Evolutionary conservation across 2,888 invertebrate species (phyloP).

Genomic region (Monochamus alternatus): DNA sequence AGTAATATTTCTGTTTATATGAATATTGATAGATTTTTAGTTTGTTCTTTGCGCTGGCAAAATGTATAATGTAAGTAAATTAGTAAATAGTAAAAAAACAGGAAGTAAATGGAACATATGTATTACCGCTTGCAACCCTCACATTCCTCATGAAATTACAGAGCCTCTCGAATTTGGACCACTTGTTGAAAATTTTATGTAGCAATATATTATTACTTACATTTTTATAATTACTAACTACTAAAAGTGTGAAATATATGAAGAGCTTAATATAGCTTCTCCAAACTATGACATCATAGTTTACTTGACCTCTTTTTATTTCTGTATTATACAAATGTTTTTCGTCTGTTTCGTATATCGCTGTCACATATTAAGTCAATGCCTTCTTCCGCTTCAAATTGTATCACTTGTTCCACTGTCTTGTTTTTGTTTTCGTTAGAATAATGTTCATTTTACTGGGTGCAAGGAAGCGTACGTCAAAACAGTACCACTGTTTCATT

Average conservation of each 20-base stretch:
- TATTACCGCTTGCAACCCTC: too few species aligned
- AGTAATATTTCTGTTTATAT: too few species aligned
- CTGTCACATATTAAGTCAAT: neutral
- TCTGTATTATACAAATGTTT: neutral
- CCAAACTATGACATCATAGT: neutral
- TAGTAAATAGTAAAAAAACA: too few species aligned
- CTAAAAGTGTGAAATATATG: neutral
- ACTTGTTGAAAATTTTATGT: too few species aligned
- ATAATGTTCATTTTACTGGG: neutral
- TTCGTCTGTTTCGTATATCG: neutral
- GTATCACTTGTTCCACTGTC: neutral
- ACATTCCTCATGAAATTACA: too few species aligned
- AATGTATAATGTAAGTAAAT: too few species aligned
- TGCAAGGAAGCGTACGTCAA: neutral
- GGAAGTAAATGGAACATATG: too few species aligned
- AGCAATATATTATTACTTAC: too few species aligned
- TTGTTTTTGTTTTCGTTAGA: neutral
- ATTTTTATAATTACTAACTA: neutral
- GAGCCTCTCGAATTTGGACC: too few species aligned
- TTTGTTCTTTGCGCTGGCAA: too few species aligned
- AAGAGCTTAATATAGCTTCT: neutral
- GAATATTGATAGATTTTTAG: too few species aligned
- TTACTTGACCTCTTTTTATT: neutral
- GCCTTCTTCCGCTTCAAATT: neutral
- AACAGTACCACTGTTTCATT: neutral